Percentiles rank a stretch among this genome's conserved stretches.
These are phyloP conservation scores for Otus scops DNA, from an alignment of 2,797 vertebrate genomes.

Conservation along the genomic window DNA sequence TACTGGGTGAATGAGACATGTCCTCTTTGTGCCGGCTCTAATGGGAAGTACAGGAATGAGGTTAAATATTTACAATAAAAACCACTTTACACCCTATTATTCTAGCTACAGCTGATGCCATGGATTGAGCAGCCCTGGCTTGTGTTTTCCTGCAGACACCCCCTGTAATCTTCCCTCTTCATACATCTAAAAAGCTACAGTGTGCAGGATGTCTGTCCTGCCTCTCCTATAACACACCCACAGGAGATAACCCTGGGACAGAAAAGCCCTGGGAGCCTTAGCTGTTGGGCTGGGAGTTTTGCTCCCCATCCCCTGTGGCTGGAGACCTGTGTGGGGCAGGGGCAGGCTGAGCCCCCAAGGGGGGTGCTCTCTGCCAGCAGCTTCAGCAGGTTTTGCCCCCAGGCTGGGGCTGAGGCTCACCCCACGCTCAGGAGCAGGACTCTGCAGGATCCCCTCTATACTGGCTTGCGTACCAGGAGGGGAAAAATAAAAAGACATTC, in stretches of 20 bases:
- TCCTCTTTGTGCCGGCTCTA: background rate
- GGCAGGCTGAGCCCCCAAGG: background rate
- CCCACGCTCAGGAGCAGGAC: background rate
- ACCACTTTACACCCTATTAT: background rate
- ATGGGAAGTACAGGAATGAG: constrained; percentile 5
- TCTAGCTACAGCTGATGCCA: background rate
- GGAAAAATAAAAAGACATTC: background rate
- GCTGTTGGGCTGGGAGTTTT: background rate
- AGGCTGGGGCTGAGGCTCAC: background rate
- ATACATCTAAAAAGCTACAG: background rate
- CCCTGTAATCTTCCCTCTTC: background rate
- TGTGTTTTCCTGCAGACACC: background rate
- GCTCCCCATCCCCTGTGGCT: background rate
- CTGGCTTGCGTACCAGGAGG: background rate
- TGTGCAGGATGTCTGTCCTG: background rate
- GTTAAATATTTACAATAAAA: constrained; percentile 40
- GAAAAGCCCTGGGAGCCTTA: background rate
- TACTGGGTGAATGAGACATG: background rate
- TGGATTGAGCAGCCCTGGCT: background rate
- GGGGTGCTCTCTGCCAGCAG: background rate
- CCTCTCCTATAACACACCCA: background rate
- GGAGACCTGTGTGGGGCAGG: background rate
- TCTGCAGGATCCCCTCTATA: background rate
- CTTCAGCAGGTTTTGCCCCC: background rate
- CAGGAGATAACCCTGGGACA: background rate